phyloP scores from a whole-genome alignment of 1,140 invertebrate genomes.

The Idris sp. region DNA sequence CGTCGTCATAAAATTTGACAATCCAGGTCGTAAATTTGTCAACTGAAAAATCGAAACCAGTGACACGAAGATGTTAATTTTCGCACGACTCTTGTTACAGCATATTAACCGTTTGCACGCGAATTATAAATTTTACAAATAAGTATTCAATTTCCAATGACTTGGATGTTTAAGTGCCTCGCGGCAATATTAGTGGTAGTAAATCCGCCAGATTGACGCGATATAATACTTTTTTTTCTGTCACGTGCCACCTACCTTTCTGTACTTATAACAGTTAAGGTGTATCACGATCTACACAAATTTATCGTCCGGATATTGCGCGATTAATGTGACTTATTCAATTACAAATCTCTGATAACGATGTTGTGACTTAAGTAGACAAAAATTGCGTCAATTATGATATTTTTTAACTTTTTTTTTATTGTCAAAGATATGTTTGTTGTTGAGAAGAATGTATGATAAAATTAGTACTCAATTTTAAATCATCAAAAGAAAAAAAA shows the following conservation, averaged over 20 bases:
- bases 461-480: too few species aligned
- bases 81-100: conserved; percentile 39
- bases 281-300: conserved; percentile 66
- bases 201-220: conserved; percentile 67
- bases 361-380: too few species aligned
- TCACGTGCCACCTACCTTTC: conserved; percentile 54
- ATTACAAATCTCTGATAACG: conserved; percentile 65
- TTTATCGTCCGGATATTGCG: conserved; percentile 62
- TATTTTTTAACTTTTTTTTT: too few species aligned
- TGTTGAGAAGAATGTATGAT: too few species aligned
- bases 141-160: conserved; percentile 61
- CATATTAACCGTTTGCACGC: conserved; percentile 23
- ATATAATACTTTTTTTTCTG: conserved; percentile 64
- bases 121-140: conserved; percentile 50
- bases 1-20: too few species aligned
- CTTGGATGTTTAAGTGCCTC: conserved; percentile 48
- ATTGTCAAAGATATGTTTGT: too few species aligned
- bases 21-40: too few species aligned
- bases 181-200: conserved; percentile 61
- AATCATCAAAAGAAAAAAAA: too few species aligned
- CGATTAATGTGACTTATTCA: conserved; percentile 64
- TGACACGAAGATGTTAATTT: conserved; percentile 28
- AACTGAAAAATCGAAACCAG: too few species aligned
- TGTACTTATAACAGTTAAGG: conserved; percentile 45
- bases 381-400: too few species aligned